phyloP scores from a whole-genome alignment of 2,888 invertebrate genomes.

The Drosophila stalkeri region DNA sequence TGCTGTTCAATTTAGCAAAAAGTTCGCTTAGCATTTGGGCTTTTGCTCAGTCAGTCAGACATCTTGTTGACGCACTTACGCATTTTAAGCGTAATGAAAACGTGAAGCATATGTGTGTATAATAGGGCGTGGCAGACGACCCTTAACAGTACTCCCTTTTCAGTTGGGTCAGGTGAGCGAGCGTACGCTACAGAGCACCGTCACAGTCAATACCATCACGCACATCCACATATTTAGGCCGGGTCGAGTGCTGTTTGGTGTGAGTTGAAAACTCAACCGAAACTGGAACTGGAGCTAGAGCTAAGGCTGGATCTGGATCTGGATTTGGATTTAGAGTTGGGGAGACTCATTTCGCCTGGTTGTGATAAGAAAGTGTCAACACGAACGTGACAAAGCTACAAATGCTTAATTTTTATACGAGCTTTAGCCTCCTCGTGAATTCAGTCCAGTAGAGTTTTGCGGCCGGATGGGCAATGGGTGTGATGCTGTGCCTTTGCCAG shows the following conservation, averaged over 20 bases:
- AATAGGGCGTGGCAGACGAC: slow-evolving; percentile 21
- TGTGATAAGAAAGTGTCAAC: slow-evolving; percentile 82
- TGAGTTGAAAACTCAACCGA: slow-evolving; percentile 1
- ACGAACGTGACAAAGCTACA: slow-evolving; percentile 81
- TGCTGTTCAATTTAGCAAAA: not conserved
- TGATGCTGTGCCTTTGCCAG: slow-evolving; percentile 22
- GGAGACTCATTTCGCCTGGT: slow-evolving; percentile 56
- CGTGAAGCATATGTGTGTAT: slow-evolving; percentile 50
- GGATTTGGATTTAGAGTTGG: not conserved
- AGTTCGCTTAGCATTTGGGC: not conserved
- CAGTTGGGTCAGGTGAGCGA: slow-evolving; percentile 68
- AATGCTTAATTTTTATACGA: slow-evolving; percentile 79
- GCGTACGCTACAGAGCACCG: slow-evolving; percentile 9
- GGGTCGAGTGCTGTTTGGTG: slow-evolving; percentile 47
- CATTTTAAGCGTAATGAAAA: slow-evolving; percentile 58
- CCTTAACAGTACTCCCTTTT: slow-evolving; percentile 35
- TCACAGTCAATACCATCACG: slow-evolving; percentile 75
- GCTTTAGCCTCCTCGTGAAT: slow-evolving; percentile 8
- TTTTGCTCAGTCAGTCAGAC: slow-evolving; percentile 1
- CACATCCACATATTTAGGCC: slow-evolving; percentile 76
- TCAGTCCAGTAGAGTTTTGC: slow-evolving; percentile 3
- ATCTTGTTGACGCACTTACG: slow-evolving; percentile 20
- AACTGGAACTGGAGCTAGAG: slow-evolving; percentile 17
- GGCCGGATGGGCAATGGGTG: not conserved
- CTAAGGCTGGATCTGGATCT: slow-evolving; percentile 18